Evolutionary conservation across 2,888 invertebrate genomes (phyloP).

Genomic region (Spodoptera littoralis): DNA sequence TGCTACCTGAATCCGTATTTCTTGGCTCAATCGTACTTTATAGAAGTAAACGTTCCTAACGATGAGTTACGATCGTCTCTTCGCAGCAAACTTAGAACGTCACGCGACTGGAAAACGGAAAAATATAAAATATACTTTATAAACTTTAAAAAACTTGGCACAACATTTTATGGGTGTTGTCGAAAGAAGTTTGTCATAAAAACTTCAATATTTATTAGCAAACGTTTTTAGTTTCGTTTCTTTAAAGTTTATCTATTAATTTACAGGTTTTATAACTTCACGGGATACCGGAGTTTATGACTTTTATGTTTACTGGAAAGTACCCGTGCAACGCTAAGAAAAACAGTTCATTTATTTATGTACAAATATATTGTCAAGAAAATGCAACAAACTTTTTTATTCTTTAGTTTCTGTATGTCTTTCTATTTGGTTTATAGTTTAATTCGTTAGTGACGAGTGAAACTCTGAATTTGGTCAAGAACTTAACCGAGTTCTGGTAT

Average conservation of each 20-base stretch:
- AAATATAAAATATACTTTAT: conserved; percentile 30
- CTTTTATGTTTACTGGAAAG: no score
- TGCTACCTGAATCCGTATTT: no score
- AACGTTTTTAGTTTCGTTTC: conserved; percentile 3
- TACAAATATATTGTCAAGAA: no score
- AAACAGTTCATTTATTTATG: no score
- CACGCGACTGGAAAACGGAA: conserved; percentile 29
- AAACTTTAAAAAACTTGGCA: conserved; percentile 30
- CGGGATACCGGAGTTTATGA: no score
- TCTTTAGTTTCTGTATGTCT: no score
- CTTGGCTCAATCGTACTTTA: conserved; percentile 8
- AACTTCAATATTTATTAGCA: conserved; percentile 19
- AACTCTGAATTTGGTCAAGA: no score
- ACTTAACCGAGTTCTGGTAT: no score
- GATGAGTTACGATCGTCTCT: conserved; percentile 46
- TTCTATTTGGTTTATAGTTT: no score
- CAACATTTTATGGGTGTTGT: conserved; percentile 14
- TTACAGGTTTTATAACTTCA: background rate
- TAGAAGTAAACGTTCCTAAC: conserved; percentile 61
- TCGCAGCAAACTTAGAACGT: conserved; percentile 31
- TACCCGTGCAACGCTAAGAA: no score
- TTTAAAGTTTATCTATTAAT: conserved; percentile 2
- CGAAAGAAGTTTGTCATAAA: conserved; percentile 1
- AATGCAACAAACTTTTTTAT: no score
- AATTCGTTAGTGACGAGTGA: no score